phyloP scores from a whole-genome alignment of 2,888 invertebrate genomes.

The Iselma pallidipennis region DNA sequence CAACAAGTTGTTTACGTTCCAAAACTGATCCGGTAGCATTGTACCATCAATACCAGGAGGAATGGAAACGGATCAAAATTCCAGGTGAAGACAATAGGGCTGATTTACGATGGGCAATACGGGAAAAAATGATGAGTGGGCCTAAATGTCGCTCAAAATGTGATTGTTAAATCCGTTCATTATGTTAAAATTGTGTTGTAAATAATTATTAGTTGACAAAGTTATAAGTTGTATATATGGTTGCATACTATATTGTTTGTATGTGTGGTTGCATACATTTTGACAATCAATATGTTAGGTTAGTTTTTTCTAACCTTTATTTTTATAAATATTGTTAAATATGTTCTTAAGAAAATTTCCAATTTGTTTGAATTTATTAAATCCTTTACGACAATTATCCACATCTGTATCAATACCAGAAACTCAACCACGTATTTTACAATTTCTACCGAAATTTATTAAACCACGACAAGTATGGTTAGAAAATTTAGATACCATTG shows the following conservation, averaged over 20 bases:
- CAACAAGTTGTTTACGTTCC: slow-evolving; percentile 55
- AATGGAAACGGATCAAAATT: slow-evolving; percentile 75
- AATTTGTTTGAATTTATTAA: neutral
- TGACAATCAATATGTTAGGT: neutral
- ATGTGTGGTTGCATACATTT: neutral
- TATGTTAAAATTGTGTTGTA: neutral
- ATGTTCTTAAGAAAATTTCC: neutral
- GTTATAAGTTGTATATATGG: neutral
- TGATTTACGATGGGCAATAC: slow-evolving; percentile 70
- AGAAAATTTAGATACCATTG: slow-evolving; percentile 76
- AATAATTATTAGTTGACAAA: neutral
- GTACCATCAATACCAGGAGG: slow-evolving; percentile 74
- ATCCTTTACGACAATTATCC: neutral
- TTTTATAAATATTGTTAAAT: neutral
- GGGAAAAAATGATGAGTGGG: slow-evolving; percentile 68
- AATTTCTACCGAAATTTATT: slow-evolving; percentile 60
- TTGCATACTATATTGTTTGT: neutral
- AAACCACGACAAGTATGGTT: slow-evolving; percentile 83
- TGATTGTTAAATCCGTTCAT: neutral
- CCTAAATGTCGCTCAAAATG: slow-evolving; percentile 18
- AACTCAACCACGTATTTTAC: slow-evolving; percentile 54
- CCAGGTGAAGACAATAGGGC: slow-evolving; percentile 73
- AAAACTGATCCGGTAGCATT: slow-evolving; percentile 72
- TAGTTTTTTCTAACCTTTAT: neutral
- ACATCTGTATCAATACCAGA: neutral